Percentiles rank a stretch among this genome's conserved stretches.
Conservation (phyloP, 2,888 invertebrate species). For the Drosophila prostipennis region DNA sequence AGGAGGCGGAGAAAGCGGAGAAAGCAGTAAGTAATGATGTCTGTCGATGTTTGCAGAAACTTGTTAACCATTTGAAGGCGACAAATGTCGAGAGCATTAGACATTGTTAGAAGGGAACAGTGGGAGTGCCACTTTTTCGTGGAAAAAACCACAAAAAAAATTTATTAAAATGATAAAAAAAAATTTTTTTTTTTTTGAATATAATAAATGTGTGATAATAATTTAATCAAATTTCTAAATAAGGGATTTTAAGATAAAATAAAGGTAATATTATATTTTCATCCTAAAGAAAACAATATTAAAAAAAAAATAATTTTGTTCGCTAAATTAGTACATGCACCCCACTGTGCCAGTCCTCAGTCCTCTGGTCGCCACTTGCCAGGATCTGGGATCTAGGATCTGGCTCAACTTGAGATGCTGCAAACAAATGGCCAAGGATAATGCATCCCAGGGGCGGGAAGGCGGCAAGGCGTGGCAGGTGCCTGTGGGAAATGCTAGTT, state of each 20-base stretch:
- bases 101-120: conserved; percentile 47
- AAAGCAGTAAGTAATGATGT: conserved; percentile 65
- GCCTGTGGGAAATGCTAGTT: neutral
- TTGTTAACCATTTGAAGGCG: conserved; percentile 75
- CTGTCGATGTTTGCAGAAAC: conserved; percentile 71
- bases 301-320: too few relatives aligned
- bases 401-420: neutral
- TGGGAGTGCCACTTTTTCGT: too few relatives aligned
- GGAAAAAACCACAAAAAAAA: too few relatives aligned
- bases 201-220: too few relatives aligned
- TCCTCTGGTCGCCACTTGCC: neutral
- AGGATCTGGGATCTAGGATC: conserved; percentile 1
- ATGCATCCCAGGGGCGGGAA: neutral
- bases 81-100: conserved; percentile 68
- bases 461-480: neutral
- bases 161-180: too few relatives aligned
- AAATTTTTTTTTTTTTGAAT: neutral
- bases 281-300: too few relatives aligned
- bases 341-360: conserved; percentile 6
- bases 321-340: neutral
- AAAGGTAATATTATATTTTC: too few relatives aligned
- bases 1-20: neutral
- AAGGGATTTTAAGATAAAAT: too few relatives aligned
- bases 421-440: conserved; percentile 24
- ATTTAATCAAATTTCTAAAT: too few relatives aligned